Evolutionary conservation across 2,888 invertebrate genomes (phyloP).

Genomic region (Phoronis australis): DNA sequence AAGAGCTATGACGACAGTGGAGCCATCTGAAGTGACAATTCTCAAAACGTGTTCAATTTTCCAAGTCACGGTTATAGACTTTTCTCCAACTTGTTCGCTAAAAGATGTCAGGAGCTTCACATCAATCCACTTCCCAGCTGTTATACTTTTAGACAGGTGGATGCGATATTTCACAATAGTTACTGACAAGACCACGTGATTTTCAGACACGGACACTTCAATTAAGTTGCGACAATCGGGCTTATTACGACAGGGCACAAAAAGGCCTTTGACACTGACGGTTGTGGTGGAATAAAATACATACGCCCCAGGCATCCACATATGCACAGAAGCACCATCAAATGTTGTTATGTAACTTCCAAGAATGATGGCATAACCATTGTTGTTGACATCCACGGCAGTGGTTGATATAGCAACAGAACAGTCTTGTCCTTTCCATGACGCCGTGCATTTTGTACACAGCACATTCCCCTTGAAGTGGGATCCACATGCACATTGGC

Average conservation of each 20-base stretch:
- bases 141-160: too few relatives aligned
- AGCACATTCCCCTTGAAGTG: not conserved
- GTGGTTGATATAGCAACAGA: conserved; percentile 13
- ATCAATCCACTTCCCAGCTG: conserved; percentile 4
- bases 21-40: conserved; percentile 15
- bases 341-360: conserved; percentile 22
- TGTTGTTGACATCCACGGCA: not conserved
- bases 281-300: conserved; percentile 3
- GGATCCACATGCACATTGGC: not conserved
- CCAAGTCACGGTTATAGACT: conserved; percentile 17
- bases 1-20: conserved; percentile 16
- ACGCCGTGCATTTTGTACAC: conserved; percentile 22
- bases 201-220: conserved; percentile 16
- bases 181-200: conserved; percentile 9
- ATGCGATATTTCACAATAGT: too few relatives aligned
- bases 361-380: conserved; percentile 18
- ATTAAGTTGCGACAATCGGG: conserved; percentile 18
- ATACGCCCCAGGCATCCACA: conserved; percentile 19
- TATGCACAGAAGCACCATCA: conserved; percentile 19
- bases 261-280: conserved; percentile 21
- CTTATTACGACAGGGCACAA: conserved; percentile 19
- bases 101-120: conserved; percentile 6
- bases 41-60: conserved; percentile 14
- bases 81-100: conserved; percentile 6
- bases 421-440: conserved; percentile 27